Conservation (phyloP, 1,140 invertebrate genomes). For the Manduca sexta region DNA sequence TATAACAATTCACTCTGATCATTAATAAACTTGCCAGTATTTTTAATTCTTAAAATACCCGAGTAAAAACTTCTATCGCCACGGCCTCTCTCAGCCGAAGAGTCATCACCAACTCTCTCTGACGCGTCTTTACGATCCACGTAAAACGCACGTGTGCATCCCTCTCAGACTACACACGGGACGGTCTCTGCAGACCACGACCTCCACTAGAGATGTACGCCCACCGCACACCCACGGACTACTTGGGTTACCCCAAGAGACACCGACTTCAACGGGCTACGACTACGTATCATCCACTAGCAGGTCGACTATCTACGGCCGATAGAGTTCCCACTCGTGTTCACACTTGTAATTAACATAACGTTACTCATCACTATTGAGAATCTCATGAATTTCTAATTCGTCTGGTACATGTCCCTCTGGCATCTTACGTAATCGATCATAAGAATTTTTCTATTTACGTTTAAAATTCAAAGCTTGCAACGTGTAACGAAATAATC, state of each 20-base stretch:
- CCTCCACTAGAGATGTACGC: neutral
- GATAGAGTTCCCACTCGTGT: neutral
- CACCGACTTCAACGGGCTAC: constrained; percentile 26
- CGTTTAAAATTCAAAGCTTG: constrained; percentile 9
- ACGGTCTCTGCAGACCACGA: neutral
- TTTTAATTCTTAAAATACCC: no score
- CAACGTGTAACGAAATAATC: no score
- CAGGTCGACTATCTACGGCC: constrained; percentile 5
- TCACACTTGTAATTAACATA: neutral
- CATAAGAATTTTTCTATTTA: constrained; percentile 3
- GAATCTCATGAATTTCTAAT: neutral
- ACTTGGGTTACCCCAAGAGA: constrained; percentile 17
- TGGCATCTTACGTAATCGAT: neutral
- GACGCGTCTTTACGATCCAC: neutral
- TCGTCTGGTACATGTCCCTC: neutral
- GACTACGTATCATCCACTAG: constrained; percentile 21
- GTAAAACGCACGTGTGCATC: neutral
- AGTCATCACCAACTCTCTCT: neutral
- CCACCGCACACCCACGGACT: constrained; percentile 2
- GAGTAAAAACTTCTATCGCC: neutral
- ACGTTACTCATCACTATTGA: neutral
- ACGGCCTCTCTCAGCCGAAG: neutral
- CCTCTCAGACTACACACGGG: neutral
- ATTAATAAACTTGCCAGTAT: no score
- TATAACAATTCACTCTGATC: no score